Conservation (phyloP, 2,888 invertebrate genomes). For the Deroplatys truncata region DNA sequence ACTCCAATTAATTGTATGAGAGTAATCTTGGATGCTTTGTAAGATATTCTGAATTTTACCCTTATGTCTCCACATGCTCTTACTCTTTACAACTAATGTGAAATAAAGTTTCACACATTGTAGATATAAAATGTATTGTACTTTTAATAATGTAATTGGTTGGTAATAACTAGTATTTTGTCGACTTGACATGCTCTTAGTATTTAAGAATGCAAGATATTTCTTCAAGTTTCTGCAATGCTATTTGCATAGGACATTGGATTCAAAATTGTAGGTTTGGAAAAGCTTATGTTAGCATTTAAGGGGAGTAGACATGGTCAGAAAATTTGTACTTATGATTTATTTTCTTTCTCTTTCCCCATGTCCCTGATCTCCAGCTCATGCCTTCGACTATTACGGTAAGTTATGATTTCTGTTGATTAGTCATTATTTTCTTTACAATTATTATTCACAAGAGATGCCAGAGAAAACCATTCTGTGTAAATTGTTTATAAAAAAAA, state of each 20-base stretch:
- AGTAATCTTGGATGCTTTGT: neutral
- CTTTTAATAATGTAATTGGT: neutral
- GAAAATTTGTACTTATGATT: conserved; percentile 12
- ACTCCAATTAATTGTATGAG: neutral
- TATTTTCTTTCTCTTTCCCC: conserved; percentile 44
- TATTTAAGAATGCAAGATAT: neutral
- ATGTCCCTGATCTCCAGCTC: conserved; percentile 59
- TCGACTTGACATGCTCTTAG: neutral
- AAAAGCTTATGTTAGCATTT: neutral
- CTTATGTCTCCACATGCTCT: neutral
- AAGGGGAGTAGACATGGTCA: neutral
- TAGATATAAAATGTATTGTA: neutral
- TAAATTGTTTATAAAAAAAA: neutral
- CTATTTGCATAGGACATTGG: neutral
- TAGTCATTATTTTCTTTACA: conserved; percentile 29
- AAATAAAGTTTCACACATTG: neutral
- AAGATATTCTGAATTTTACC: neutral
- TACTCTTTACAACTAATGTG: neutral
- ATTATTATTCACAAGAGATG: conserved; percentile 7
- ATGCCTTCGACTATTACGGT: conserved; percentile 99
- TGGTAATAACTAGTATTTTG: neutral
- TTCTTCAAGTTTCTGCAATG: neutral
- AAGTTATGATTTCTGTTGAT: conserved; percentile 78
- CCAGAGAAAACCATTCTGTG: neutral
- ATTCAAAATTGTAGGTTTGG: neutral